Evolutionary conservation across 2,888 invertebrate genomes (phyloP).

Genomic region (Rhopalosiphum nymphaeae): DNA sequence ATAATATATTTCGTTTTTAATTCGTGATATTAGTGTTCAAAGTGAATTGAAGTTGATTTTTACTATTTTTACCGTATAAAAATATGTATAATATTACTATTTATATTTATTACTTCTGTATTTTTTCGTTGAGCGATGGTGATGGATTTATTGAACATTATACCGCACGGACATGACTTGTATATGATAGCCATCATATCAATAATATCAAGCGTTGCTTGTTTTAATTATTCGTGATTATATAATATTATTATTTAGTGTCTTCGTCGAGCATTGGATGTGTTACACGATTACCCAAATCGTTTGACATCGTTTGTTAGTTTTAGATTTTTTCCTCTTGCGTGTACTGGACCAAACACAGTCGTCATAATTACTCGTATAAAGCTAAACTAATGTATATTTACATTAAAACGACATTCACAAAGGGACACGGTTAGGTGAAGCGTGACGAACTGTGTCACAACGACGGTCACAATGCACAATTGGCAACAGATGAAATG

Average conservation of each 20-base stretch:
- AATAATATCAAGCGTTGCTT: neutral
- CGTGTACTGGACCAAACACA: neutral
- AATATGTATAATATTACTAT: too few species aligned
- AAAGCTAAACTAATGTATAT: neutral
- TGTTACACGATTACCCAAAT: neutral
- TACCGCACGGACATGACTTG: neutral
- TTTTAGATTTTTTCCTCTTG: conserved; percentile 1
- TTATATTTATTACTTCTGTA: too few species aligned
- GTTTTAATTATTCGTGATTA: neutral
- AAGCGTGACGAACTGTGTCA: neutral
- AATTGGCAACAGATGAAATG: conserved; percentile 11
- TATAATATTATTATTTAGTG: neutral
- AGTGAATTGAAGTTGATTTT: too few species aligned
- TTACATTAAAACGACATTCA: conserved; percentile 1
- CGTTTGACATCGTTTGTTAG: neutral
- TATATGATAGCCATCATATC: neutral
- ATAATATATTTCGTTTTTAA: too few species aligned
- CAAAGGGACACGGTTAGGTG: neutral
- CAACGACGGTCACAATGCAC: neutral
- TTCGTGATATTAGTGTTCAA: too few species aligned
- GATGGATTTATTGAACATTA: too few species aligned
- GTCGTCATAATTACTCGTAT: neutral
- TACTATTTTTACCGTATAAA: too few species aligned
- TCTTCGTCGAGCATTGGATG: neutral
- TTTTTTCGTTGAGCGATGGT: too few species aligned